These are phyloP conservation scores for Cryptotermes secundus DNA, from an alignment of 1,140 invertebrate species.

Conservation along the genomic window DNA sequence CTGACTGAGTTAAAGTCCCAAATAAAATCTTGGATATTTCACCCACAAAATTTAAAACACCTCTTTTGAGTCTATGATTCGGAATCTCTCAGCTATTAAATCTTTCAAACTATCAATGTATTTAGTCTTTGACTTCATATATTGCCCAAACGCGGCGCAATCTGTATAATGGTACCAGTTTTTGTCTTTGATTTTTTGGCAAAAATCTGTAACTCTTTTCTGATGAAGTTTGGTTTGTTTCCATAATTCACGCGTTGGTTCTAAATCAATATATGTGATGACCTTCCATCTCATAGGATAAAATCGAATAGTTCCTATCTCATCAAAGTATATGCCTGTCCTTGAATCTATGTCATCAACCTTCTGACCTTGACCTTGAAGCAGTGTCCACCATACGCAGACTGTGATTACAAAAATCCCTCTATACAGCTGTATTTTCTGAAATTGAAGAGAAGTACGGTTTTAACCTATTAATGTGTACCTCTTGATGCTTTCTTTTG, in stretches of 20 bases:
- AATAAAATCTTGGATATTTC: too few relatives aligned
- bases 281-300: conserved; percentile 3
- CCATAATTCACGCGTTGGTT: too few relatives aligned
- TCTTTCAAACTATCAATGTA: too few relatives aligned
- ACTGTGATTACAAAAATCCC: not conserved
- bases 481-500: not conserved
- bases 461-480: conserved; percentile 22
- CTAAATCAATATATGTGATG: not conserved
- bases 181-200: too few relatives aligned
- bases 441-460: conserved; percentile 20
- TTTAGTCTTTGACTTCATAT: too few relatives aligned
- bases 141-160: too few relatives aligned
- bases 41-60: not conserved
- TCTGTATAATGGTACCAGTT: too few relatives aligned
- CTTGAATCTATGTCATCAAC: not conserved
- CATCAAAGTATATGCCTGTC: not conserved
- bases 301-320: not conserved
- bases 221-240: too few relatives aligned
- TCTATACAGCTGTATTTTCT: not conserved
- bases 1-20: not conserved
- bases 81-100: too few relatives aligned
- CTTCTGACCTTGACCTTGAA: not conserved
- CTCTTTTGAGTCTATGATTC: too few relatives aligned
- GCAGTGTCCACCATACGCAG: not conserved
- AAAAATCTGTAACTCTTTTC: too few relatives aligned